These are phyloP conservation scores for Synanthedon tipuliformis DNA, from an alignment of 2,888 invertebrate species.

Conservation along the genomic window DNA sequence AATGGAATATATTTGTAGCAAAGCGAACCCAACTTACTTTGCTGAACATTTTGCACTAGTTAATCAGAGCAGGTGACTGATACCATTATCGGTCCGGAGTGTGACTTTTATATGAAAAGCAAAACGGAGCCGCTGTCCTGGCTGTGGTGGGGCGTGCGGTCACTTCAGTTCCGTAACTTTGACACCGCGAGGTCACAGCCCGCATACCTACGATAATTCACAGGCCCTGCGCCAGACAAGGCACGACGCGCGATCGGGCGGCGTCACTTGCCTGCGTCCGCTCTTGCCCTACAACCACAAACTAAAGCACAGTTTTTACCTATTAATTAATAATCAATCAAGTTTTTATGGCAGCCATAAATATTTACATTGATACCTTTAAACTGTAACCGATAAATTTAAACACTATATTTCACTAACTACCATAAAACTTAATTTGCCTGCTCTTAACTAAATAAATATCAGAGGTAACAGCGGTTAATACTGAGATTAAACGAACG, in stretches of 20 bases:
- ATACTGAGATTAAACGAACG: too few relatives aligned
- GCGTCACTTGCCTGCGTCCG: too few relatives aligned
- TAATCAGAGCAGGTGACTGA: conserved; percentile 66
- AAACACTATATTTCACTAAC: too few relatives aligned
- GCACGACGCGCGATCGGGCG: too few relatives aligned
- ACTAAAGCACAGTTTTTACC: neutral
- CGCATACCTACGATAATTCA: conserved; percentile 43
- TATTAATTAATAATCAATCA: too few relatives aligned
- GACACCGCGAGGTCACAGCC: conserved; percentile 63
- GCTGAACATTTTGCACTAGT: conserved; percentile 65
- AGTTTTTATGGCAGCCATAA: too few relatives aligned
- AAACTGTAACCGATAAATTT: too few relatives aligned
- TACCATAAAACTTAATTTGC: too few relatives aligned
- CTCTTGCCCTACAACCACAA: too few relatives aligned
- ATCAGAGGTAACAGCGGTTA: too few relatives aligned
- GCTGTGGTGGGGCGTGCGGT: conserved; percentile 54
- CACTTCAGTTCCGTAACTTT: conserved; percentile 67
- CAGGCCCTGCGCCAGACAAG: conserved; percentile 9
- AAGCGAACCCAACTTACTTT: conserved; percentile 45
- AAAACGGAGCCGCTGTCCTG: conserved; percentile 57
- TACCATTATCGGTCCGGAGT: conserved; percentile 55
- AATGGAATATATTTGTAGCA: neutral
- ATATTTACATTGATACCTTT: too few relatives aligned
- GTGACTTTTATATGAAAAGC: conserved; percentile 68
- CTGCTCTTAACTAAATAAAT: too few relatives aligned